Conservation (phyloP, 2,113 vertebrate species). For the Peucedramus taeniatus region DNA sequence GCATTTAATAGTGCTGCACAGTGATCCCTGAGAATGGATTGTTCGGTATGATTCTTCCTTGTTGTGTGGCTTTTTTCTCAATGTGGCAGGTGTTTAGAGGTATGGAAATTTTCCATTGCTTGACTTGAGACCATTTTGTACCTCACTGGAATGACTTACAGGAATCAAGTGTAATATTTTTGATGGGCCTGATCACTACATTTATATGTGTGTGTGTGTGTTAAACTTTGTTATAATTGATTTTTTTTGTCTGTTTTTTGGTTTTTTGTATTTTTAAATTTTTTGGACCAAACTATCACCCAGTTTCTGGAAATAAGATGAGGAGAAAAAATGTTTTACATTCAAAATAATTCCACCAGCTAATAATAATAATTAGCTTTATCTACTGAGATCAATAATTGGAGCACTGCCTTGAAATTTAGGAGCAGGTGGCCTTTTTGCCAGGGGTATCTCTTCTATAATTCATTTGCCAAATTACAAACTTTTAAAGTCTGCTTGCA, state of each 20-base stretch:
- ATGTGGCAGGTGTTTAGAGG: not conserved
- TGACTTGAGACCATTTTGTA: not conserved
- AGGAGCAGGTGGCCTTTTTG: not conserved
- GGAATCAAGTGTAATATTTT: not conserved
- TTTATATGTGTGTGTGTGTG: fast-evolving
- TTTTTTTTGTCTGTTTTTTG: too few species aligned
- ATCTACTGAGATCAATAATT: not conserved
- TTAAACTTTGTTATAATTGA: not conserved
- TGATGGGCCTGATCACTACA: not conserved
- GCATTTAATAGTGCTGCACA: not conserved
- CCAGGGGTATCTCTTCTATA: not conserved
- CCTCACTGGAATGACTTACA: not conserved
- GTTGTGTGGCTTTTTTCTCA: not conserved
- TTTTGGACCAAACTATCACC: not conserved
- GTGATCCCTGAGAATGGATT: not conserved
- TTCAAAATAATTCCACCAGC: not conserved
- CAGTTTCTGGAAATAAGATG: not conserved
- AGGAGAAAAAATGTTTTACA: not conserved
- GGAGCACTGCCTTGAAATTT: not conserved
- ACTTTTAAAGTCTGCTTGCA: not conserved
- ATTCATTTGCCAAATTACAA: not conserved
- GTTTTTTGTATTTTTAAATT: not conserved
- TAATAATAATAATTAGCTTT: not conserved
- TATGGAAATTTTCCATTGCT: not conserved
- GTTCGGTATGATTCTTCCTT: not conserved